Conservation (phyloP, 2,888 invertebrate genomes). For the Pteria penguin region DNA sequence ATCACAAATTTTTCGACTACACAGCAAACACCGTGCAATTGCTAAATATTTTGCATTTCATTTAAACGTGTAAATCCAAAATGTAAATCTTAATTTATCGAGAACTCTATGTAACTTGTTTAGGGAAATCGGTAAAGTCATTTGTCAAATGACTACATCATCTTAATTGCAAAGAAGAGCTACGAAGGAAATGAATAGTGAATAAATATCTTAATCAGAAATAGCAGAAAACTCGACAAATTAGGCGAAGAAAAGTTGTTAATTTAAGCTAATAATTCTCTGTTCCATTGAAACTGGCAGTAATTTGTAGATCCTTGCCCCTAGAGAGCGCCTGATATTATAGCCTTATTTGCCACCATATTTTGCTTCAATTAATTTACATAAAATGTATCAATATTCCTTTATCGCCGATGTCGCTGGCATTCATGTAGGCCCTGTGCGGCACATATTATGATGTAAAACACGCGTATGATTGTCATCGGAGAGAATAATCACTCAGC, state of each 20-base stretch:
- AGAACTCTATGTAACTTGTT: no score
- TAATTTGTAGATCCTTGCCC: conserved; percentile 1
- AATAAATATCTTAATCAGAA: not conserved
- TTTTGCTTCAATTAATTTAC: conserved; percentile 17
- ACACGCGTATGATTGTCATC: not conserved
- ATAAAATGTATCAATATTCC: conserved; percentile 3
- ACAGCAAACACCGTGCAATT: no score
- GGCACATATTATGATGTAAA: not conserved
- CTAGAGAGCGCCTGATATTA: not conserved
- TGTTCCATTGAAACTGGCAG: not conserved
- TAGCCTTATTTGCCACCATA: conserved; percentile 17
- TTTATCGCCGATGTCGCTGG: not conserved
- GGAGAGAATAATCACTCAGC: no score
- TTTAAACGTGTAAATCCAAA: no score
- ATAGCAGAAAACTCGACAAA: not conserved
- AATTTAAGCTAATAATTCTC: not conserved
- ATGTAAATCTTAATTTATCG: no score
- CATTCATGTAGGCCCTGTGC: not conserved
- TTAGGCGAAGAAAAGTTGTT: not conserved
- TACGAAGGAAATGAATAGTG: not conserved
- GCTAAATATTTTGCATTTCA: no score
- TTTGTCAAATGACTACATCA: no score
- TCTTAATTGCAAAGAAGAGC: no score
- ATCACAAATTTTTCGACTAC: no score
- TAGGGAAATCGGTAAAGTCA: no score